A percentile compares a stretch with the other conserved stretches of the same genome.
Evolutionary conservation across 2,888 invertebrate genomes (phyloP).

Genomic region (Drosophila neotestacea): DNA sequence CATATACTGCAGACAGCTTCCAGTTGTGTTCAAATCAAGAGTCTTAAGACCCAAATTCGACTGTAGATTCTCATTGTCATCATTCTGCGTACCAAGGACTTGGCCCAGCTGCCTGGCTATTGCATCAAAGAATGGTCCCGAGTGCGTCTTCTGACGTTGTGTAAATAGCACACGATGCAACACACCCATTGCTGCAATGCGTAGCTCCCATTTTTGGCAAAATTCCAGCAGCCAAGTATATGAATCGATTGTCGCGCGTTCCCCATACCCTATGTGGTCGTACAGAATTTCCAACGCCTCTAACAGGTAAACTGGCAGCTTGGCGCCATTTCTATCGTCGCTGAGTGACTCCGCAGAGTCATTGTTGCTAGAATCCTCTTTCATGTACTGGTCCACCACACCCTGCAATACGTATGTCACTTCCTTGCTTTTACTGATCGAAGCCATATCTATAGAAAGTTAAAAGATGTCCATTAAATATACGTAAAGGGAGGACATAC

Average conservation of each 20-base stretch:
- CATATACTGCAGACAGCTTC: conserved; percentile 75
- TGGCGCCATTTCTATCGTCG: conserved; percentile 61
- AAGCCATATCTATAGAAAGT: conserved; percentile 58
- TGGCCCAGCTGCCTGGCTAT: conserved; percentile 80
- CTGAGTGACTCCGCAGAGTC: conserved; percentile 50
- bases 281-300: conserved; percentile 83
- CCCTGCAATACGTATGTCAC: conserved; percentile 77
- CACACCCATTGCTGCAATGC: conserved; percentile 74
- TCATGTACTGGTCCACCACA: conserved; percentile 78
- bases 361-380: conserved; percentile 52
- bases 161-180: conserved; percentile 83
- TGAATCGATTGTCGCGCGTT: conserved; percentile 80
- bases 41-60: conserved; percentile 76
- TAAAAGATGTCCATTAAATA: not conserved
- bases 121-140: conserved; percentile 82
- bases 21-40: conserved; percentile 73
- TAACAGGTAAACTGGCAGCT: conserved; percentile 74
- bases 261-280: conserved; percentile 78
- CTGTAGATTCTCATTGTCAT: conserved; percentile 39
- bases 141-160: conserved; percentile 83
- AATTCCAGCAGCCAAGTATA: conserved; percentile 83
- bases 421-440: conserved; percentile 63
- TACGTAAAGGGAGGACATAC: too few species aligned
- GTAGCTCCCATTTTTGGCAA: conserved; percentile 77
- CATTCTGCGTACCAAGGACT: conserved; percentile 74